Base-by-base conservation (phyloP, 2,113 vertebrate species). In the Danio rerio region DNA sequence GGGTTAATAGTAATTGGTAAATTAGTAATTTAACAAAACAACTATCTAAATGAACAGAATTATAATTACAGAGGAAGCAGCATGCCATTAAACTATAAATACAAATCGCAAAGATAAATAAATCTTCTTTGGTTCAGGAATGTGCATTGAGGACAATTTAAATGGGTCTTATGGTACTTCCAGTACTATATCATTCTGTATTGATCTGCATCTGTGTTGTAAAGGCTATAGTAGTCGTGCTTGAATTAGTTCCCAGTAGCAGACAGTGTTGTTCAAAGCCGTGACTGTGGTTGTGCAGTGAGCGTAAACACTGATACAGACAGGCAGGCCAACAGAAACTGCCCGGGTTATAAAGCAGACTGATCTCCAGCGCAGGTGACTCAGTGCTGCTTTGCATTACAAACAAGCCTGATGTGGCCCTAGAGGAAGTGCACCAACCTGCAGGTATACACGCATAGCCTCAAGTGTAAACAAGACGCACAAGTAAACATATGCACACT, bases 311-410 rank as follows among this genome's bases (percentile, higher is more conserved):
- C 77, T 79, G 31, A 79, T 73, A 45, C 40, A 45, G 81, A 66
- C 42, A 45, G 81, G 61, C 53, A 56, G 18, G 42, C 50, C 40
- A 47, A 40, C n/a, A 78, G 62, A 78, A 78, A 66, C 77, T 55
- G 77, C 50, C 52, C 15, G 20, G 61, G 21, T 61, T 47, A 49
- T 43, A 56, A 42, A 52, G 31, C 70, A 63, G 56, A 61, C 55
- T 63, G 80, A 74, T 83, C 31, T 68, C 53, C 16, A 52, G 45
- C 63, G 77, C 71, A 77, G 65, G 80, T 88, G 71, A 80, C 84
- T 80, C 81, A 53, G 7, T 42, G 58, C 81, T 74, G 18, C 70
- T 86, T 86, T 85, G 81, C 81, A 82, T 85, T 84, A 83, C 83
- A 86, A 83, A 86, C 50, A 52, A 73, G 52, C 15, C 63, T 76